These are phyloP conservation scores for Drosophila fuyamai DNA, from an alignment of 1,140 invertebrate genomes.

Conservation along the genomic window DNA sequence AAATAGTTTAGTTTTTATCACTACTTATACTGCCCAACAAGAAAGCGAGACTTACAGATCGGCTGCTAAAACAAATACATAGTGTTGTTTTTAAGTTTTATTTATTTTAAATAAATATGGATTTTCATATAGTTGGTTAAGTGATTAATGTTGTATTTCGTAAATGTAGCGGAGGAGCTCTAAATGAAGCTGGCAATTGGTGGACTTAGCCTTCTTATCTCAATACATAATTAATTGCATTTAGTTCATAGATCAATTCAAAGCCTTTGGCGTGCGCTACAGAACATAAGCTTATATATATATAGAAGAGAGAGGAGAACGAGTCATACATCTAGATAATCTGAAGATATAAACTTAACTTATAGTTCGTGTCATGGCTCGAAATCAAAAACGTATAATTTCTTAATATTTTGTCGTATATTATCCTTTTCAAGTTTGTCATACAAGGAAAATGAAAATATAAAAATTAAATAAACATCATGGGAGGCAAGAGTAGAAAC, in stretches of 20 bases:
- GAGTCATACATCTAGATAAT: slow-evolving; percentile 44
- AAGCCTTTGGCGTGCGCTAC: slow-evolving; percentile 69
- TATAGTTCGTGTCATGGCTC: slow-evolving; percentile 55
- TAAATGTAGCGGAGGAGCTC: slow-evolving; percentile 34
- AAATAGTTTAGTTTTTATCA: slow-evolving; percentile 30
- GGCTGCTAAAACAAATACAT: slow-evolving; percentile 62
- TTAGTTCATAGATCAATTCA: slow-evolving; percentile 43
- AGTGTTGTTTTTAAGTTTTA: slow-evolving; percentile 71
- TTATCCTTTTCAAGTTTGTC: slow-evolving; percentile 15
- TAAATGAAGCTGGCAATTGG: slow-evolving; percentile 48
- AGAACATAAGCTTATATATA: slow-evolving; percentile 54
- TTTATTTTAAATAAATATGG: slow-evolving; percentile 78
- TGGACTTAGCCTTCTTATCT: slow-evolving; percentile 48
- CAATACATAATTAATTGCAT: slow-evolving; percentile 46
- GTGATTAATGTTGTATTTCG: slow-evolving; percentile 33
- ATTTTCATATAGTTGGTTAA: slow-evolving; percentile 46
- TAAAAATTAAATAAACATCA: not conserved
- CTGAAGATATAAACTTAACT: slow-evolving; percentile 55
- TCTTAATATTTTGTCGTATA: slow-evolving; percentile 3
- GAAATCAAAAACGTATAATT: slow-evolving; percentile 29
- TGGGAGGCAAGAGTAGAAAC: slow-evolving; percentile 18
- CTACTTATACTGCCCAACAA: slow-evolving; percentile 24
- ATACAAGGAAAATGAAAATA: slow-evolving; percentile 1
- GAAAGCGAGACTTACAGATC: slow-evolving; percentile 37
- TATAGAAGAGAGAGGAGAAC: slow-evolving; percentile 18